These are phyloP conservation scores for Saccostrea echinata DNA, from an alignment of 1,140 invertebrate species.

Conservation along the genomic window DNA sequence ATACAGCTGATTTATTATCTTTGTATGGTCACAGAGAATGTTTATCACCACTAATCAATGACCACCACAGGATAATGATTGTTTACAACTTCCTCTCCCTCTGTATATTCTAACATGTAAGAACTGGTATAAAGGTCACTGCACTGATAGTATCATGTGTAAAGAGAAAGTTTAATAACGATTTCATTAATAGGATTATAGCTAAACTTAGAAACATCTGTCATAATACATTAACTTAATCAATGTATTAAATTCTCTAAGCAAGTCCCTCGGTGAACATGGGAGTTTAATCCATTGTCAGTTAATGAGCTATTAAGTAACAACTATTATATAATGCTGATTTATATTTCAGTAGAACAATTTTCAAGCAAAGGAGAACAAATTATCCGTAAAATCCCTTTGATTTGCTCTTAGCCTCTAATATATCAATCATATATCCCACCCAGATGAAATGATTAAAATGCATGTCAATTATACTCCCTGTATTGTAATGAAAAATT, in stretches of 20 bases:
- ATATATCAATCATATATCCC: too few relatives aligned
- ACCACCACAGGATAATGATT: slow-evolving; percentile 3
- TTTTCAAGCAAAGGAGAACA: too few relatives aligned
- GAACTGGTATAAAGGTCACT: slow-evolving; percentile 7
- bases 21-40: not conserved
- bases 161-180: not conserved
- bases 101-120: not conserved
- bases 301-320: not conserved
- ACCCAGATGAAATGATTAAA: too few relatives aligned
- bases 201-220: slow-evolving; percentile 12
- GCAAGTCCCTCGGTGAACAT: not conserved
- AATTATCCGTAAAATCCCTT: too few relatives aligned
- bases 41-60: not conserved
- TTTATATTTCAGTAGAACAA: too few relatives aligned
- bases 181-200: slow-evolving; percentile 8
- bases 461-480: too few relatives aligned
- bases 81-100: slow-evolving; percentile 3
- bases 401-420: too few relatives aligned
- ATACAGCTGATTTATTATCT: slow-evolving; percentile 3
- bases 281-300: not conserved
- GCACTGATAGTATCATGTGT: not conserved
- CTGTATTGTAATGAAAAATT: too few relatives aligned
- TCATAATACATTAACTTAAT: not conserved
- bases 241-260: not conserved
- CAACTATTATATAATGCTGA: too few relatives aligned